Evolutionary conservation across 2,797 vertebrate genomes (phyloP).

Genomic region (Gila robusta): DNA sequence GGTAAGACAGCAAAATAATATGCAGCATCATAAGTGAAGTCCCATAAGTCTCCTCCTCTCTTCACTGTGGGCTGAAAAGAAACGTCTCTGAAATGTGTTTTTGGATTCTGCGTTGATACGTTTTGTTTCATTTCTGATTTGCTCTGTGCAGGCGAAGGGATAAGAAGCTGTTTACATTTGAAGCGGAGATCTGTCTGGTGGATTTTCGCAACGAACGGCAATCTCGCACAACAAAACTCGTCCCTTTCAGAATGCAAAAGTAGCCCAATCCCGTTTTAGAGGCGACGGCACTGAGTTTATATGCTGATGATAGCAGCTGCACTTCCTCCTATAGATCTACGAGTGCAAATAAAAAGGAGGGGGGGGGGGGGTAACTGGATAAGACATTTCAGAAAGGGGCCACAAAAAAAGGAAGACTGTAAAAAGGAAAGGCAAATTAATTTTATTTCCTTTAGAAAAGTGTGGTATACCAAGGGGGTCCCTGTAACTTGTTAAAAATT

Average conservation of each 20-base stretch:
- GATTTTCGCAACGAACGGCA: conserved; percentile 76
- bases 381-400: conserved; percentile 63
- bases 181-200: conserved; percentile 66
- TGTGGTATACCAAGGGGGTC: conserved; percentile 89
- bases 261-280: conserved; percentile 72
- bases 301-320: conserved; percentile 77
- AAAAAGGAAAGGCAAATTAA: conserved; percentile 75
- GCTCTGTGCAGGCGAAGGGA: conserved; percentile 49
- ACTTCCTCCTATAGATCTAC: conserved; percentile 65
- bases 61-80: conserved; percentile 55
- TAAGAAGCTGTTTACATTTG: conserved; percentile 62
- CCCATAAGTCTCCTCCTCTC: conserved; percentile 52
- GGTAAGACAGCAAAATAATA: conserved; percentile 64
- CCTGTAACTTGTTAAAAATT: conserved; percentile 99
- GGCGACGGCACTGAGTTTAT: conserved; percentile 79
- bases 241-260: conserved; percentile 82
- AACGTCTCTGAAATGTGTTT: conserved; percentile 51
- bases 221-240: conserved; percentile 70
- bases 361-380: background rate
- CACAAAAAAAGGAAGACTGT: conserved; percentile 46
- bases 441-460: conserved; percentile 89
- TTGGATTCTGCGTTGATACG: conserved; percentile 58
- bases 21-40: conserved; percentile 56
- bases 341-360: conserved; percentile 41
- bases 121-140: conserved; percentile 64